Percentiles rank a stretch among this genome's conserved stretches.
Evolutionary conservation across 2,888 invertebrate genomes (phyloP).

Genomic region (Cephus runcator): DNA sequence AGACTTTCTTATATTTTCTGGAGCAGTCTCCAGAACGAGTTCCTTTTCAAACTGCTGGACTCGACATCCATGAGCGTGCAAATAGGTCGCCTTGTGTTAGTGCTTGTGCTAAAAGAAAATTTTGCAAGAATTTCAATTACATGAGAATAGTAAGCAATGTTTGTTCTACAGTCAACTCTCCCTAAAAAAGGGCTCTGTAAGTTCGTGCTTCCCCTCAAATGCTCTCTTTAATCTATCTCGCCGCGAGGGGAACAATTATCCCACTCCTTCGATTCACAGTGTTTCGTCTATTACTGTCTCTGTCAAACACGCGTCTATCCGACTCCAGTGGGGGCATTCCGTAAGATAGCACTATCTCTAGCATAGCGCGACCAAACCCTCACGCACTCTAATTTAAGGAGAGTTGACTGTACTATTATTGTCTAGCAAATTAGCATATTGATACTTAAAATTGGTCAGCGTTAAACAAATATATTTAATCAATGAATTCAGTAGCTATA

Average conservation of each 20-base stretch:
- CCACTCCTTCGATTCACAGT: too few species aligned
- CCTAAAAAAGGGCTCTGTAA: too few species aligned
- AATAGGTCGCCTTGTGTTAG: background rate
- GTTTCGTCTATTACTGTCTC: too few species aligned
- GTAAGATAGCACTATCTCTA: too few species aligned
- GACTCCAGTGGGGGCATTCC: too few species aligned
- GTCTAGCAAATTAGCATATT: background rate
- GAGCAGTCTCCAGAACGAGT: constrained; percentile 42
- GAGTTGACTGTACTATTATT: background rate
- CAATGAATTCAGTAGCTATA: background rate
- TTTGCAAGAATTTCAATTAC: background rate
- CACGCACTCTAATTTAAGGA: too few species aligned
- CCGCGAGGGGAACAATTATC: too few species aligned
- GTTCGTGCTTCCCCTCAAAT: too few species aligned
- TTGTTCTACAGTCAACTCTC: background rate
- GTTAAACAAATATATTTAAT: background rate
- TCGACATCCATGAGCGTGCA: background rate
- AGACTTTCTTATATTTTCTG: constrained; percentile 46
- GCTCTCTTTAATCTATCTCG: too few species aligned
- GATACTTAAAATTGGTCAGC: background rate
- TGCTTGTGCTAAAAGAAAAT: background rate
- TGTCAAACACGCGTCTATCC: too few species aligned
- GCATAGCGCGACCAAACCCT: too few species aligned
- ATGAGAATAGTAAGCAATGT: background rate
- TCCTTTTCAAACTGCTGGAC: constrained; percentile 18